A percentile compares a stretch with the other conserved stretches of the same genome.
These are phyloP conservation scores for Nasonovia ribisnigri DNA, from an alignment of 2,888 invertebrate species.

Conservation along the genomic window DNA sequence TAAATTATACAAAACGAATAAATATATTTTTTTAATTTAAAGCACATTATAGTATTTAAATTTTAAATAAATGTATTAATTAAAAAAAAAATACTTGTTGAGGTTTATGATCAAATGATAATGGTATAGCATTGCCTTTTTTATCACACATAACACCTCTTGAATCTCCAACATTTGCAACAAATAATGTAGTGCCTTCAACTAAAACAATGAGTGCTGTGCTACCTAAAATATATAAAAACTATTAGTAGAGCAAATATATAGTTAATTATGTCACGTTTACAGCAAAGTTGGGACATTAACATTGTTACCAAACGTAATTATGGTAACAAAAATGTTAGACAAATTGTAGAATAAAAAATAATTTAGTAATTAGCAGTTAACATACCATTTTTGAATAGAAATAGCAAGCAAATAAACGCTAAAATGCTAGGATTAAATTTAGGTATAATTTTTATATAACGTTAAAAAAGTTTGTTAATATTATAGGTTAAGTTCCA, in stretches of 20 bases:
- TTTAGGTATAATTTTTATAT: too few species aligned
- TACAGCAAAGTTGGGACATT: too few species aligned
- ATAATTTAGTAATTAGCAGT: too few species aligned
- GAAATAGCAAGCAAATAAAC: too few species aligned
- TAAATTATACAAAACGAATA: constrained; percentile 69
- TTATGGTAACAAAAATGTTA: too few species aligned
- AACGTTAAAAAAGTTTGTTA: too few species aligned
- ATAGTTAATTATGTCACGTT: too few species aligned
- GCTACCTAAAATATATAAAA: constrained; percentile 76
- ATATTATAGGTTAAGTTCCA: not conserved
- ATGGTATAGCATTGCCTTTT: constrained; percentile 88
- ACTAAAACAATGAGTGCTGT: constrained; percentile 92
- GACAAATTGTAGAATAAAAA: too few species aligned
- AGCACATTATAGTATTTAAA: constrained; percentile 19
- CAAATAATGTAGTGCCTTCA: constrained; percentile 84
- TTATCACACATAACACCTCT: constrained; percentile 95
- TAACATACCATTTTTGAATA: too few species aligned
- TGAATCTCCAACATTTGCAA: constrained; percentile 97
- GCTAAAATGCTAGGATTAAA: too few species aligned
- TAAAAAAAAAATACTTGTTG: constrained; percentile 80
- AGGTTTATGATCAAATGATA: constrained; percentile 97
- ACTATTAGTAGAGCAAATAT: too few species aligned
- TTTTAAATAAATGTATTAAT: not conserved
- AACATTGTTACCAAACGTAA: too few species aligned
- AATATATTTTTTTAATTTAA: not conserved